A percentile compares a stretch with the other conserved stretches of the same genome.
Conservation (phyloP, 2,888 invertebrate genomes). For the Clepsis dumicolana region DNA sequence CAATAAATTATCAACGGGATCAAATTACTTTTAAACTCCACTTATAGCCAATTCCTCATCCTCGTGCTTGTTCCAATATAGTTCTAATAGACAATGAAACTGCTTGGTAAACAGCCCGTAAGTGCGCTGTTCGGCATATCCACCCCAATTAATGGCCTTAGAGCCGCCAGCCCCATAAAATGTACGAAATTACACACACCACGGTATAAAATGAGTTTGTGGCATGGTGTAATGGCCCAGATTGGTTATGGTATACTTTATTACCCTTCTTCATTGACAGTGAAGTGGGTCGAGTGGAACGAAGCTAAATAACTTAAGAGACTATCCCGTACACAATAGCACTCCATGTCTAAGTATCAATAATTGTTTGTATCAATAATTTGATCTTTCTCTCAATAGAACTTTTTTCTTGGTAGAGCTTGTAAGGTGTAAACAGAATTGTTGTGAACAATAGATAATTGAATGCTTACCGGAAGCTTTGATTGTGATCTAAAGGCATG, state of each 20-base stretch:
- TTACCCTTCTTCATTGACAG: constrained; percentile 67
- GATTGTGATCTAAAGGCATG: background rate
- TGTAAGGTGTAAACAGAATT: background rate
- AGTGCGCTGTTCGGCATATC: constrained; percentile 26
- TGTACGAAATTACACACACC: constrained; percentile 36
- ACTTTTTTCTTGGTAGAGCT: background rate
- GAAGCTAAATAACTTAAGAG: constrained; percentile 72
- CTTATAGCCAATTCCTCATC: constrained; percentile 23
- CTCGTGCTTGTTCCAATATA: background rate
- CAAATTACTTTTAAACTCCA: constrained; percentile 20
- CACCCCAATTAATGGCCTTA: constrained; percentile 35
- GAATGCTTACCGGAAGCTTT: constrained; percentile 18
- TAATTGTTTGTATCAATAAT: constrained; percentile 2
- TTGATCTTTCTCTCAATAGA: background rate
- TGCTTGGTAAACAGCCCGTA: constrained; percentile 20
- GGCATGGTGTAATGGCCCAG: constrained; percentile 52
- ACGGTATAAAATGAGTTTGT: constrained; percentile 45
- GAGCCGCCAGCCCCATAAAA: constrained; percentile 30
- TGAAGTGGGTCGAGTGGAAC: constrained; percentile 74
- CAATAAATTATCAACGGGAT: constrained; percentile 38
- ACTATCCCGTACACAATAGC: constrained; percentile 48
- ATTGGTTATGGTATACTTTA: constrained; percentile 68
- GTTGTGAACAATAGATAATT: constrained; percentile 3
- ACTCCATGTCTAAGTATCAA: constrained; percentile 10
- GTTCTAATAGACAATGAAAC: constrained; percentile 26